phyloP scores from a whole-genome alignment of 2,797 vertebrate species.

The Mormyrus hasselquistii region DNA sequence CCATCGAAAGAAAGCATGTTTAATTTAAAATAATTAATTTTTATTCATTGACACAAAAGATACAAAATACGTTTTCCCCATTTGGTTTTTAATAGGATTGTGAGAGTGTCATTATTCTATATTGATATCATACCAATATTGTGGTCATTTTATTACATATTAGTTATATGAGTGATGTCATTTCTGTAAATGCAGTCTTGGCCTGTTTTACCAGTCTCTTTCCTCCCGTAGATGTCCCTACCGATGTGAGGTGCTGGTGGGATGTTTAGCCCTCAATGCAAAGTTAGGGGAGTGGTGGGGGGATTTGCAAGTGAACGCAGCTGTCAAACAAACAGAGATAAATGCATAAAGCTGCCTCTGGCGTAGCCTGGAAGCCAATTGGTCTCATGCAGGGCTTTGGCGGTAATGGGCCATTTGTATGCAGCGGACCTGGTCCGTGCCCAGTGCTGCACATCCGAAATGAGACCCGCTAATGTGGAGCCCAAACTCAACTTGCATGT shows the following conservation, averaged over 20 bases:
- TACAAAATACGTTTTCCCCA: background rate
- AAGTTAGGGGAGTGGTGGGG: background rate
- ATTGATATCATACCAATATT: background rate
- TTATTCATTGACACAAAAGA: background rate
- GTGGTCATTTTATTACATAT: background rate
- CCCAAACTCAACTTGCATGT: background rate
- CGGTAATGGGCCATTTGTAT: constrained; percentile 16
- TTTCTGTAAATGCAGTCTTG: background rate
- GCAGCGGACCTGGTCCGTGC: background rate
- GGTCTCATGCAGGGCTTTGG: constrained; percentile 8
- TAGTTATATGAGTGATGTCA: background rate
- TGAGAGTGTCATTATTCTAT: background rate
- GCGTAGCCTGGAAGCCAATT: background rate
- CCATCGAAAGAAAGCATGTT: background rate
- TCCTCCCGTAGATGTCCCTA: background rate
- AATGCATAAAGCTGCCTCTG: background rate
- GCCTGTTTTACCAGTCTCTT: background rate
- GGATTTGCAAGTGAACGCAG: background rate
- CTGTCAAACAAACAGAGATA: constrained; percentile 16
- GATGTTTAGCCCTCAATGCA: background rate
- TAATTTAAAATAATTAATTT: background rate
- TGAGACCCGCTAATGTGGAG: background rate
- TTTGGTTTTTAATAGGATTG: background rate
- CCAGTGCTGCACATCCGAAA: background rate
- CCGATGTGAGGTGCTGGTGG: background rate